Evolutionary conservation across 2,888 invertebrate genomes (phyloP), one percentile per base, ranked within the genome.

Genomic region (Pachycephus smyrnensis): DNA sequence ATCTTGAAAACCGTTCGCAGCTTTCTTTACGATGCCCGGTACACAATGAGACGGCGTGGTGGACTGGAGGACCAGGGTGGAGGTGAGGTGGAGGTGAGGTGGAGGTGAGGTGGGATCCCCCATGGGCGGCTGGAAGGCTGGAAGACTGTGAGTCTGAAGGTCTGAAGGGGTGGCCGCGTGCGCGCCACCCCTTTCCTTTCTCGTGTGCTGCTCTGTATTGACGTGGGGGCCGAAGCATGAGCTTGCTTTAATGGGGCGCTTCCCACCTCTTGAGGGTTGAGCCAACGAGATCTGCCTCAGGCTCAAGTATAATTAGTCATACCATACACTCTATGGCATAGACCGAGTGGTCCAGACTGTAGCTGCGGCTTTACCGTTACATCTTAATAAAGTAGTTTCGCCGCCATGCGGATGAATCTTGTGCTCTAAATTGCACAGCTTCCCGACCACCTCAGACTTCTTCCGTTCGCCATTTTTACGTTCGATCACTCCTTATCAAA

Each of bases 301-400:
- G 88, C 86, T 83, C 74, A 83, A 85, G 86, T 86, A 87, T 88
- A 88, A 88, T 88, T 88, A 88, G 88, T 88, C 88, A 83, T 86
- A 86, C 82, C 83, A 82, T 85, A 85, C 82, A 86, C 82, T 84
- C 82, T 79, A 77, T 82, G 83, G 82, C 86, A 82, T 83, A 83
- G 84, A 85, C 83, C 80, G 83, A 86, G 86, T 71, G 71, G 71
- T 32, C n/a, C 31, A n/a, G 32, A 12, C 32, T 71, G 71, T 71
- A 31, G 32, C 71, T 71, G 31, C 6, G 12, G 12, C 71, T 33
- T 33, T 33, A 31, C 23, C 23, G 71, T 33, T 71, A 71, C 12
- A 71, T 33, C 32, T 9, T 12, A 71, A 71, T 33, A 33, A 31
- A 71, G 71, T 33, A 71, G 12, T 31, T 71, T 23, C n/a, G 12